Base-by-base conservation (phyloP, 1,140 invertebrate species). In the Chrysomallon squamiferum region DNA sequence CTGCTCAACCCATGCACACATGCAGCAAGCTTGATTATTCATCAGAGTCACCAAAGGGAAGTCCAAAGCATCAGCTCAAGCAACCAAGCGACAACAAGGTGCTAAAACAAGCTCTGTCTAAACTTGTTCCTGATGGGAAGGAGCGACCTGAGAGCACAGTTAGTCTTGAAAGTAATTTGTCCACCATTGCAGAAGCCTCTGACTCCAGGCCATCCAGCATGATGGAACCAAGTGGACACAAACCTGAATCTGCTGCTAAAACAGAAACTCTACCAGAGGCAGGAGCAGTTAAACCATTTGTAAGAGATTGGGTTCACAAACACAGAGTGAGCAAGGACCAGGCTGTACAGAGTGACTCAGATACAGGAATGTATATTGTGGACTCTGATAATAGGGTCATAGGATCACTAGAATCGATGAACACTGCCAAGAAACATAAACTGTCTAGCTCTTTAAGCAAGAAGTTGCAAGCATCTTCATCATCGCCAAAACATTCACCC, bases 301-400 rank as follows among this genome's bases (percentile, higher is more conserved):
- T 82, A 9, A 58, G 71, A 50, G 80, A 80, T 65, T 82, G 80
- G 80, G 79, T 82, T 45, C 73, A 78, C 66, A 81, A 74, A 71
- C 80, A 82, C 70, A 69, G 73, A 66, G 27, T 66, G 45, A 52
- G 47, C 6, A 57, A 29, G 49, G 60, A 38, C 15, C 33, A 50
- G 25, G 38, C 57, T 25, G 43, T 32, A 49, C 43, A 59, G 45
- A 62, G 62, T 22, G 56, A 57, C 27, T 32, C 63, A 22, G 63
- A 60, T 62, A 43, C 68, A 25, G 69, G 69, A 25, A 54, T 54
- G 50, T 62, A 57, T 59, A 65, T 69, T 38, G 65, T 73, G 30
- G 63, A 71, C 62, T 57, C 50, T 54, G 65, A 64, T 38, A 69
- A 72, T 38, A 25, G 67, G 52, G 43, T 65, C 7, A 65, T 61